These are phyloP conservation scores for Tyrannus savana DNA, from an alignment of 2,113 vertebrate genomes.

Conservation along the genomic window DNA sequence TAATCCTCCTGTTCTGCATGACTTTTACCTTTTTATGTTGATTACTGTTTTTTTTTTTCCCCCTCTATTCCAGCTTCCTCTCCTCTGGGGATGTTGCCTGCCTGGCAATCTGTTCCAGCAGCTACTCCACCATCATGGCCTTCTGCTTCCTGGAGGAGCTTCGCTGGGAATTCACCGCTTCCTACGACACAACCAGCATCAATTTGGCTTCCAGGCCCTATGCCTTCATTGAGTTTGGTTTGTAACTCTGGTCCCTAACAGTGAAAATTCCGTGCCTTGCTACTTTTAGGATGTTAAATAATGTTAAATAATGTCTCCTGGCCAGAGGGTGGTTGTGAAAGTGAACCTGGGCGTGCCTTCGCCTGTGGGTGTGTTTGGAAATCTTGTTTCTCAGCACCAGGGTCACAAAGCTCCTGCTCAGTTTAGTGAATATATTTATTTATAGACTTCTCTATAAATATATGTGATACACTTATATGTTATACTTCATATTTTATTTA, in stretches of 20 bases:
- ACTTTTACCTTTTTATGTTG: background rate
- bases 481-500: too few relatives aligned
- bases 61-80: constrained; percentile 80
- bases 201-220: constrained; percentile 88
- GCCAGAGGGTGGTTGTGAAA: background rate
- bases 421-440: too few relatives aligned
- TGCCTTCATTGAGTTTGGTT: constrained; percentile 94
- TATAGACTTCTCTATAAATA: too few relatives aligned
- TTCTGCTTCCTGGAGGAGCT: constrained; percentile 96
- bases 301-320: background rate
- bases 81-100: constrained; percentile 87
- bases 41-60: background rate
- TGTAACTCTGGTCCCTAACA: constrained; percentile 47
- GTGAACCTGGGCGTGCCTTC: background rate
- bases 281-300: background rate
- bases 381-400: too few relatives aligned
- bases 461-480: too few relatives aligned
- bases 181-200: constrained; percentile 80
- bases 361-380: too few relatives aligned
- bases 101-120: constrained; percentile 88
- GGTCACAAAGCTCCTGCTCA: too few relatives aligned
- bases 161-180: constrained; percentile 89
- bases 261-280: background rate
- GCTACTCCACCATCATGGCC: constrained; percentile 84
- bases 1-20: background rate